Conservation (phyloP, 2,888 invertebrate genomes). For the Selenia dentaria region DNA sequence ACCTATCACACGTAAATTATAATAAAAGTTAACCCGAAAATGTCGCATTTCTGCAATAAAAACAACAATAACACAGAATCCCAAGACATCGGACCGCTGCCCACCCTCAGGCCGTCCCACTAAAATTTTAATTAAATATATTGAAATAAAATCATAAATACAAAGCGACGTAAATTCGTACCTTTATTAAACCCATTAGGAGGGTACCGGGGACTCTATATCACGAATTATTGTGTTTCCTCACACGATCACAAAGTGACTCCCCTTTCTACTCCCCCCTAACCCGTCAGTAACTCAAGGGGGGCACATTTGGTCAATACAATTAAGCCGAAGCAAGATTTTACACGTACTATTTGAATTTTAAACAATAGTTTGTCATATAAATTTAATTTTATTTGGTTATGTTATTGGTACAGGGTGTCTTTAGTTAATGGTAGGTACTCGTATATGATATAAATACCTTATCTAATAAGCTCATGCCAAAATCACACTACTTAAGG, state of each 20-base stretch:
- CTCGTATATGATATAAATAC: too few species aligned
- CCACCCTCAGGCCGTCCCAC: constrained; percentile 36
- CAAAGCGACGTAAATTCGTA: constrained; percentile 69
- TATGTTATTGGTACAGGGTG: constrained; percentile 57
- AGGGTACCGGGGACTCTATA: constrained; percentile 62
- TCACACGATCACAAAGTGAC: constrained; percentile 59
- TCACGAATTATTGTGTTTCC: constrained; percentile 72
- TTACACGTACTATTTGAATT: constrained; percentile 82
- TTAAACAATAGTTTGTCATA: constrained; percentile 84
- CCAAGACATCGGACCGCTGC: constrained; percentile 28
- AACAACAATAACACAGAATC: constrained; percentile 32
- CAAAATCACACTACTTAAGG: too few species aligned
- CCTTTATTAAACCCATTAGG: constrained; percentile 83
- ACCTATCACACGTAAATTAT: constrained; percentile 27
- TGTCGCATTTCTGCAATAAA: constrained; percentile 36
- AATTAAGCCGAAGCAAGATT: constrained; percentile 79
- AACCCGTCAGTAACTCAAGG: constrained; percentile 46
- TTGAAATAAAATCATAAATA: constrained; percentile 82
- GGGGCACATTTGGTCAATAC: constrained; percentile 74
- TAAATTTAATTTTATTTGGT: constrained; percentile 78
- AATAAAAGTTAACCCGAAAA: constrained; percentile 28
- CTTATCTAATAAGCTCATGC: too few species aligned
- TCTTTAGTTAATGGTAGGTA: too few species aligned
- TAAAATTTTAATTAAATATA: constrained; percentile 82
- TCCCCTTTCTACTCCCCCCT: constrained; percentile 26